phyloP scores from a whole-genome alignment of 2,113 vertebrate genomes.

The Planiliza haematocheilus region DNA sequence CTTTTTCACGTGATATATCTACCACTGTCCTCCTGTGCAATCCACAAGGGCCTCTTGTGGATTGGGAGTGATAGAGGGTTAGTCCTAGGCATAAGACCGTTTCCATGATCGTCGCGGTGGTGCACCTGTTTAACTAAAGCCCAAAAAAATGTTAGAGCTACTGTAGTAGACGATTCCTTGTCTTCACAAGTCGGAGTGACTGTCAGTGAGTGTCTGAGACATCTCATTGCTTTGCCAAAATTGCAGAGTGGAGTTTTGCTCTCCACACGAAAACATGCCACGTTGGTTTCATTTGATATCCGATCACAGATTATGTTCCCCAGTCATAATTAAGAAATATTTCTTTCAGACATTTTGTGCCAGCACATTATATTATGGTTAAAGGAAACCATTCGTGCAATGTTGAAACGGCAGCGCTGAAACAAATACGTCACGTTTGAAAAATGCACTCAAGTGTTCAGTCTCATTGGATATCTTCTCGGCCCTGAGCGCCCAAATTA shows the following conservation, averaged over 20 bases:
- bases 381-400: slow-evolving; percentile 67
- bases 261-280: slow-evolving; percentile 72
- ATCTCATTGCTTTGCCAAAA: slow-evolving; percentile 75
- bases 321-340: slow-evolving; percentile 77
- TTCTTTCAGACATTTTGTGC: slow-evolving; percentile 58
- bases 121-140: slow-evolving; percentile 76
- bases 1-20: slow-evolving; percentile 55
- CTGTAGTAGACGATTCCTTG: slow-evolving; percentile 56
- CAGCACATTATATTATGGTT: slow-evolving; percentile 71
- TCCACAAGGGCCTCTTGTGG: slow-evolving; percentile 66
- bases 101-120: slow-evolving; percentile 58
- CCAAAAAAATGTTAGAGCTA: slow-evolving; percentile 54
- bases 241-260: slow-evolving; percentile 70
- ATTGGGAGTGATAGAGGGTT: slow-evolving; percentile 63
- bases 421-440: slow-evolving; percentile 60
- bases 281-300: slow-evolving; percentile 75
- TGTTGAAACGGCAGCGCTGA: slow-evolving; percentile 46
- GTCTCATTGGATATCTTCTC: slow-evolving; percentile 40
- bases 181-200: slow-evolving; percentile 59
- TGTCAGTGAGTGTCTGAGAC: slow-evolving; percentile 68
- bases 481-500: slow-evolving; percentile 50
- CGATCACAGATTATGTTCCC: slow-evolving; percentile 78
- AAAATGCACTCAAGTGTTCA: slow-evolving; percentile 57
- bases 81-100: slow-evolving; percentile 46
- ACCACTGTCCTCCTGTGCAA: slow-evolving; percentile 39